Base-by-base conservation (phyloP, 2,113 vertebrate genomes). In the Aspiorhynchus laticeps region DNA sequence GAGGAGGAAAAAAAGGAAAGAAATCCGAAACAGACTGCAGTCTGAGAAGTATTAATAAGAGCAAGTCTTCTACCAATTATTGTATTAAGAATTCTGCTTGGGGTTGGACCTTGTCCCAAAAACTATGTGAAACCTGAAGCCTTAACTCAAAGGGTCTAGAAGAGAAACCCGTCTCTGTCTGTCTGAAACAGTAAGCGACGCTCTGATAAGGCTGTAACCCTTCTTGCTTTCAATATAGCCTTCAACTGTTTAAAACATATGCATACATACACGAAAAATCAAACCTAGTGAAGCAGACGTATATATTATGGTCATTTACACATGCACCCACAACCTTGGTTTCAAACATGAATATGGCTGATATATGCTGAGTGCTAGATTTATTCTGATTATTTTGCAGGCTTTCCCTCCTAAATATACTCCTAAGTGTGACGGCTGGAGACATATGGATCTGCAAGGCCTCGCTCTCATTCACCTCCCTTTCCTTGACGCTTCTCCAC, bases 11-110 rank as follows among this genome's bases (percentile, higher is more conserved):
- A 88, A 89, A 87, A 86, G 83, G 61, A 65, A 67, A 88, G 88
- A 89, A 86, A 79, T 88, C 19, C 26, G 31, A 85, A 67, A 81
- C 75, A 83, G 71, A 53, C 86, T 48, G 85, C 91, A 93, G 92
- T 83, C 81, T 90, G 80, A 91, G 88, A 91, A 91, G 93, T 92
- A 95, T 94, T 93, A 94, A 95, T 90, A 93, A 90, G 91, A 94
- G 84, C 91, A 91, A 91, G 92, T 92, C 92, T 93, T 91, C 91
- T 89, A 93, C 93, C 91, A 94, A 94, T 96, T 94, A 94, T 93
- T 91, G 86, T 90, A 95, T 95, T 95, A 94, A 94, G 92, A 94
- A 93, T 92, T 93, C 88, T 89, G 93, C 90, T 91, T 90, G 80
- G 88, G 91, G 84, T 93, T 93, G 92, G 94, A 92, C 78, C 87